Evolutionary conservation across 2,113 vertebrate genomes (phyloP).

Genomic region (Scophthalmus maximus): DNA sequence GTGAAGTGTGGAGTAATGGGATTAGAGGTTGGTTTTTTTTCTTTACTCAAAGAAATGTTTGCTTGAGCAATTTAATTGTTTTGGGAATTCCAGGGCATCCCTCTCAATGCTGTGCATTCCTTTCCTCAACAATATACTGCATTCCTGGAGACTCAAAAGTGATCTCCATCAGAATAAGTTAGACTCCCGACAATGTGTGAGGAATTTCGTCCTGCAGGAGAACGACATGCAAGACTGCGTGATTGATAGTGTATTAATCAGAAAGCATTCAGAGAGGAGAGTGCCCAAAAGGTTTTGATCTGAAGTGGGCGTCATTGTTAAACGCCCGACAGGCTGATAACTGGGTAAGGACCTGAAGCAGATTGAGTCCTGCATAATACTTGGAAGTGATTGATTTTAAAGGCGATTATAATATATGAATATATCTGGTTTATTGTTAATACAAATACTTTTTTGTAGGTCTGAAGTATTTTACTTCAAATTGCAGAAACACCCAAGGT

Average conservation of each 20-base stretch:
- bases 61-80: slow-evolving; percentile 78
- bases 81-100: slow-evolving; percentile 68
- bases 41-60: slow-evolving; percentile 64
- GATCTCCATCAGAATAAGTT: slow-evolving; percentile 76
- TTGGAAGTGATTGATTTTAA: neutral
- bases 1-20: slow-evolving; percentile 65
- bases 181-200: slow-evolving; percentile 69
- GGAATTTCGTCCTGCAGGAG: slow-evolving; percentile 69
- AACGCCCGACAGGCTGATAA: slow-evolving; percentile 28
- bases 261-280: slow-evolving; percentile 43
- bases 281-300: slow-evolving; percentile 22
- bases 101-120: slow-evolving; percentile 71
- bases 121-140: slow-evolving; percentile 65
- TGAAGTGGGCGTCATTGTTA: slow-evolving; percentile 63
- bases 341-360: slow-evolving; percentile 5
- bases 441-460: too few species aligned
- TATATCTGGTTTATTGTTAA: too few species aligned
- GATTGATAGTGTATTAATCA: slow-evolving; percentile 77
- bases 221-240: slow-evolving; percentile 53
- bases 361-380: neutral
- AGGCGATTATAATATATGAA: neutral
- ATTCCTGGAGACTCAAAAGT: slow-evolving; percentile 75
- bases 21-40: slow-evolving; percentile 53
- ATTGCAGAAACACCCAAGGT: slow-evolving; percentile 5
- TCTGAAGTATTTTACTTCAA: neutral